Percentiles rank a stretch among this genome's conserved stretches.
phyloP scores from a whole-genome alignment of 2,888 invertebrate genomes.

The Melieria omissa region DNA sequence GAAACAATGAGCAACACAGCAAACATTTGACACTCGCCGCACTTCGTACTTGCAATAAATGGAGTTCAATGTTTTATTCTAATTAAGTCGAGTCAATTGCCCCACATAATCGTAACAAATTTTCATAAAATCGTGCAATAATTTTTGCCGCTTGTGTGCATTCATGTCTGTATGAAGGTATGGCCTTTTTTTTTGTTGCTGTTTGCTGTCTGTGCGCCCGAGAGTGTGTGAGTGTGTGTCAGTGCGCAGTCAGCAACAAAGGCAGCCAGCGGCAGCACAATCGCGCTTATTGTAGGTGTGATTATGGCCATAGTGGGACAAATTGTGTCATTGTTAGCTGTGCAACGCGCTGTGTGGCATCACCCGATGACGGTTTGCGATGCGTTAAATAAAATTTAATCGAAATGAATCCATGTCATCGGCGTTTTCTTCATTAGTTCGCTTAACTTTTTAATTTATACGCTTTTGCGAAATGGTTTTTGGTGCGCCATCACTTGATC shows the following conservation, averaged over 20 bases:
- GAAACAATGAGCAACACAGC: constrained; percentile 11
- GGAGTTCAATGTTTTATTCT: constrained; percentile 37
- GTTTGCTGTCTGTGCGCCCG: too few relatives aligned
- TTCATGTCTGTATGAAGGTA: background rate
- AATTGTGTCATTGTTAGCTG: constrained; percentile 41
- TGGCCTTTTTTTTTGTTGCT: background rate
- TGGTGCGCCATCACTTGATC: background rate
- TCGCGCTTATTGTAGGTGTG: constrained; percentile 30
- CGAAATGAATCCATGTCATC: constrained; percentile 53
- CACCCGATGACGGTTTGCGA: background rate
- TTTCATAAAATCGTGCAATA: constrained; percentile 12
- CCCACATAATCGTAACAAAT: constrained; percentile 11
- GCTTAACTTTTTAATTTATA: constrained; percentile 2
- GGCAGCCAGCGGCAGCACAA: too few relatives aligned
- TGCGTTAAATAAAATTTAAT: constrained; percentile 36
- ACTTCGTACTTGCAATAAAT: constrained; percentile 51
- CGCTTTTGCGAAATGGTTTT: constrained; percentile 5
- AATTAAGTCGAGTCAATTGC: constrained; percentile 43
- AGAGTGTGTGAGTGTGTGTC: too few relatives aligned
- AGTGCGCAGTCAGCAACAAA: too few relatives aligned
- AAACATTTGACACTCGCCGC: constrained; percentile 23
- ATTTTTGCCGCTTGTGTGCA: background rate
- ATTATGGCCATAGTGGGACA: constrained; percentile 34
- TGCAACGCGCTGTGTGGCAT: too few relatives aligned
- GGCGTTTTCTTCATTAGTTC: constrained; percentile 5